Base-by-base conservation (phyloP, 2,888 invertebrate genomes). In the Eustalomyia histrio region DNA sequence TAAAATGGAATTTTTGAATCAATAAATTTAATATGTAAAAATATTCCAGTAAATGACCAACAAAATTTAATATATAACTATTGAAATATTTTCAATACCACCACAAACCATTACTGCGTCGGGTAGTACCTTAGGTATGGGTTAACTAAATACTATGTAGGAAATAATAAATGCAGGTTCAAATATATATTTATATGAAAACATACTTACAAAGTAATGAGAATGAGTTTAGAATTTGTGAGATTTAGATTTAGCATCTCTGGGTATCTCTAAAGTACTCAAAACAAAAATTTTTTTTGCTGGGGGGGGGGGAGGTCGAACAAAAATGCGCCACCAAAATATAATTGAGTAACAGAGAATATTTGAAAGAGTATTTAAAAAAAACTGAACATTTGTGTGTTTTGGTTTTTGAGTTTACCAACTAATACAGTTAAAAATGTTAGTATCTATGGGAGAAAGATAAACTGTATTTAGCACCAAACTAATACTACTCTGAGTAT, bases 21-120 rank as follows among this genome's bases (percentile, higher is more conserved):
- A 47, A 47, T 47, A 47, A 47, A n/a, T 14, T 29, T 29, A 29
- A 7, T 47, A 47, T 47, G 43, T 47, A 47, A 47, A 47, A 47
- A 47, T 47, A 47, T 47, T 47, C n/a, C 67, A 67, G 67, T 67
- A 67, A 57, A 67, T 67, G 67, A 67, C 67, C 67, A 67, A 55
- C 67, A 67, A 57, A 64, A 67, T 53, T 65, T 53, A 12, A 43
- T 47, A 47, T 47, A 47, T 10, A 47, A 39, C 39, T 12, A 39
- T 14, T 12, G 14, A 39, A 39, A 43, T 43, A 64, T 10, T 65
- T 64, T 57, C 6, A 58, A 65, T 57, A 65, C 39, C 76, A 76
- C 57, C 64, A 61, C 43, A 64, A 24, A 57, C 57, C 33, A 64
- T 18, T 33, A 21, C 29, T 47, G 43, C 43, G 43, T 47, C 43